phyloP scores from a whole-genome alignment of 2,797 vertebrate genomes.

The Scomberomorus guttatus region DNA sequence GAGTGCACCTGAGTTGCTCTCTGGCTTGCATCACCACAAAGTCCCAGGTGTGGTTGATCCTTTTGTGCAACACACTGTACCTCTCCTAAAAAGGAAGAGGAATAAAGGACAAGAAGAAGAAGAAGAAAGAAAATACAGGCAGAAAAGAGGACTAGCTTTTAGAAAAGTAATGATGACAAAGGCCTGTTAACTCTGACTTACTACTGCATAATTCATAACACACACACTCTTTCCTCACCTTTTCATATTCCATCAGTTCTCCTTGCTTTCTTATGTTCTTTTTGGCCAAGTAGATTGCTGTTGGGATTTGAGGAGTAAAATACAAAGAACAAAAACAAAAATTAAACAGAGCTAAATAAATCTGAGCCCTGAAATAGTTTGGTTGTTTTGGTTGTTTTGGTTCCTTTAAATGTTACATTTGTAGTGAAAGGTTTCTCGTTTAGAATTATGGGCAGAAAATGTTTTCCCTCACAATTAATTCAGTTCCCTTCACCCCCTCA shows the following conservation, averaged over 20 bases:
- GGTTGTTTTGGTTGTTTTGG: not conserved
- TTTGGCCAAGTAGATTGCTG: slow-evolving; percentile 96
- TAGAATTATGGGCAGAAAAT: not conserved
- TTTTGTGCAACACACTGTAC: slow-evolving; percentile 92
- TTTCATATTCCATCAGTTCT: slow-evolving; percentile 91
- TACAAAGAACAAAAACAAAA: not conserved
- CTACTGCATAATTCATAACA: slow-evolving; percentile 28
- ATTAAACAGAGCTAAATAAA: not conserved
- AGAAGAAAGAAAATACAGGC: not conserved
- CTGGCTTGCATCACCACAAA: slow-evolving; percentile 97
- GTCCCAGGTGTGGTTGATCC: slow-evolving; percentile 96
- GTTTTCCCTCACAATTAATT: not conserved
- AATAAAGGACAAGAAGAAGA: not conserved
- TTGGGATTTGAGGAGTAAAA: not conserved
- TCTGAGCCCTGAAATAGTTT: not conserved
- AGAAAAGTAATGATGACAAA: slow-evolving; percentile 7
- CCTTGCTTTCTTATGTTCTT: slow-evolving; percentile 96
- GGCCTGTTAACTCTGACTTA: slow-evolving; percentile 1
- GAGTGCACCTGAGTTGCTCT: slow-evolving; percentile 92
- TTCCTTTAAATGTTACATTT: not conserved
- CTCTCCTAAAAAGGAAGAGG: slow-evolving; percentile 83
- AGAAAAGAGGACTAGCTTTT: not conserved
- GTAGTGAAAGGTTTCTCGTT: not conserved
- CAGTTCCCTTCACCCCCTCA: not conserved
- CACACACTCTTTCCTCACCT: slow-evolving; percentile 82